Conservation (phyloP, 2,113 vertebrate species). For the Phyllopteryx taeniolatus region DNA sequence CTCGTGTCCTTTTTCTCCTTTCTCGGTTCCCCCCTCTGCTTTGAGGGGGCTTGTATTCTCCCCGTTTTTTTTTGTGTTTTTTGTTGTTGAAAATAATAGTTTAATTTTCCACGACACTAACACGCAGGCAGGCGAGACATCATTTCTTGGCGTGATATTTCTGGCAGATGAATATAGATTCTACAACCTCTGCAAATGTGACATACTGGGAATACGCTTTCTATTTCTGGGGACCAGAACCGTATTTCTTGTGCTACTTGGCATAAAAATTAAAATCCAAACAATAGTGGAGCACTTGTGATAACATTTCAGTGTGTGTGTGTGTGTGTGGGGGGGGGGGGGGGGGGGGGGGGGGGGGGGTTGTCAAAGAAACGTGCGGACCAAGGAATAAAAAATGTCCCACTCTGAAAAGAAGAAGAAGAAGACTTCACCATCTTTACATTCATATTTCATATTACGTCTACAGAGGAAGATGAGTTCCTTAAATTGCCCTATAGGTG, state of each 20-base stretch:
- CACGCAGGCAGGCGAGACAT: conserved; percentile 70
- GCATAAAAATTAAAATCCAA: conserved; percentile 12
- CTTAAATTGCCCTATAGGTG: conserved; percentile 14
- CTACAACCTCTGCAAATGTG: conserved; percentile 84
- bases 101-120: conserved; percentile 91
- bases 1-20: conserved; percentile 29
- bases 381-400: conserved; percentile 40
- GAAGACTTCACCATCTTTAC: conserved; percentile 39
- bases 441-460: conserved; percentile 14
- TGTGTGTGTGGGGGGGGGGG: too few relatives aligned
- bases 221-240: neutral
- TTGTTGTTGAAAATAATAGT: conserved; percentile 86
- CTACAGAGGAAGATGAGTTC: conserved; percentile 19
- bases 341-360: neutral
- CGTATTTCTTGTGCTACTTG: neutral
- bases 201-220: neutral
- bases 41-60: conserved; percentile 73
- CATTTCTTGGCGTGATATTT: conserved; percentile 83
- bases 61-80: conserved; percentile 39
- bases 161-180: conserved; percentile 97
- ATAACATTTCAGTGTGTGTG: conserved; percentile 15
- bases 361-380: conserved; percentile 8
- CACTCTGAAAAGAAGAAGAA: neutral
- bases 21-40: conserved; percentile 20
- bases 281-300: neutral